A percentile compares a stretch with the other conserved stretches of the same genome.
Evolutionary conservation across 2,888 invertebrate genomes (phyloP).

Genomic region (Latrodectus elegans): DNA sequence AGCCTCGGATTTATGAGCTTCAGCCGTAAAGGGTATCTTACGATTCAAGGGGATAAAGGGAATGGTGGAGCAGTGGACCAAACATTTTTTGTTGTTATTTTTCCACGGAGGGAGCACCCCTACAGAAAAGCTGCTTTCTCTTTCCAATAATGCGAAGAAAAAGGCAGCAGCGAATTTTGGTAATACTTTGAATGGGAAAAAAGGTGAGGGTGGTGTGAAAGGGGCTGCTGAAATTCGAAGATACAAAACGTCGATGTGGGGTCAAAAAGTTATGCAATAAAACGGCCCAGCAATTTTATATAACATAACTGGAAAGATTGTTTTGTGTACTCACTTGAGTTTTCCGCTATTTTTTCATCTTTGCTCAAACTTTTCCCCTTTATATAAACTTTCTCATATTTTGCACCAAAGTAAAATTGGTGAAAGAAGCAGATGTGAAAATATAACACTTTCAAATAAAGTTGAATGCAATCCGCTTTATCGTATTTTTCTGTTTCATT

Average conservation of each 20-base stretch:
- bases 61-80: conserved; percentile 5
- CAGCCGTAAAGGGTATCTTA: conserved; percentile 62
- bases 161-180: conserved; percentile 14
- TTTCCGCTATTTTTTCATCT: background rate
- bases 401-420: conserved; percentile 20
- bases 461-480: conserved; percentile 66
- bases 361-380: conserved; percentile 9
- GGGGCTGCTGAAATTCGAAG: conserved; percentile 48
- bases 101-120: conserved; percentile 15
- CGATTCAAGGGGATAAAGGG: conserved; percentile 30
- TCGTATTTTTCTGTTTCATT: conserved; percentile 36
- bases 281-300: conserved; percentile 63
- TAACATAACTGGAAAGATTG: conserved; percentile 60
- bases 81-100: conserved; percentile 46
- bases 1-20: conserved; percentile 65
- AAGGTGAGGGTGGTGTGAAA: conserved; percentile 15
- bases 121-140: conserved; percentile 39
- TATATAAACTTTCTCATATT: conserved; percentile 21
- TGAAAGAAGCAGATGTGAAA: conserved; percentile 20
- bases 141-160: conserved; percentile 35
- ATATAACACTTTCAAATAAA: conserved; percentile 57
- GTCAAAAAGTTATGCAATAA: conserved; percentile 68
- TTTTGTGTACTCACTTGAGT: conserved; percentile 5
- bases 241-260: conserved; percentile 67
- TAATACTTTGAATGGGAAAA: conserved; percentile 21